Evolutionary conservation across 2,888 invertebrate species (phyloP).

Genomic region (Parochlus steinenii): DNA sequence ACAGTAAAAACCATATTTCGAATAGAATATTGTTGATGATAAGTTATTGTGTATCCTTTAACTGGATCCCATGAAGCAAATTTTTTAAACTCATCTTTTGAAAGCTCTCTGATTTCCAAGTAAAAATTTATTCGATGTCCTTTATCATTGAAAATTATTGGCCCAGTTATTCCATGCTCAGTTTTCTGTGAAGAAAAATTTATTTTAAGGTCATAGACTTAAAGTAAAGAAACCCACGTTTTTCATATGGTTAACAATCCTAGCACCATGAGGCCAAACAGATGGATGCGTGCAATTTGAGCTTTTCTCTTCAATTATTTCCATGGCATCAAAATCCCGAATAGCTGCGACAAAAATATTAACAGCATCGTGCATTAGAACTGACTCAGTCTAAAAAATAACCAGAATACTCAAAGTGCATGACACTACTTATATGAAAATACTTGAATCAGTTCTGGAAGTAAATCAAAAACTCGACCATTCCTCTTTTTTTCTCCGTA

Average conservation of each 20-base stretch:
- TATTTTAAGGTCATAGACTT: too few species aligned
- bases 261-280: slow-evolving; percentile 39
- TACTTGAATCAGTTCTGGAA: too few species aligned
- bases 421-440: too few species aligned
- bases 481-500: too few species aligned
- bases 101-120: slow-evolving; percentile 47
- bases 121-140: slow-evolving; percentile 49
- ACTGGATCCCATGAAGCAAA: slow-evolving; percentile 29
- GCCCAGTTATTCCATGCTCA: slow-evolving; percentile 25
- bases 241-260: slow-evolving; percentile 46
- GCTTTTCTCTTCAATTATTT: slow-evolving; percentile 21
- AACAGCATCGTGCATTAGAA: slow-evolving; percentile 48
- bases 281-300: slow-evolving; percentile 29
- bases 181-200: slow-evolving; percentile 23
- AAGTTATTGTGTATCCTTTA: too few species aligned
- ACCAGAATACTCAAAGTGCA: too few species aligned
- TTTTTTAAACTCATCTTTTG: slow-evolving; percentile 38
- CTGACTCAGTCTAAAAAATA: too few species aligned
- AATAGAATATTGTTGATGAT: too few species aligned
- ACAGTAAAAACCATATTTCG: slow-evolving; percentile 13
- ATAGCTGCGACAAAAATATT: too few species aligned
- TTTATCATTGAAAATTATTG: slow-evolving; percentile 27
- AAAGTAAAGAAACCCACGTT: too few species aligned
- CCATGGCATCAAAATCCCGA: too few species aligned
- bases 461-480: too few species aligned